Conservation (phyloP, 2,113 vertebrate species). For the Microcebus tavaratra region DNA sequence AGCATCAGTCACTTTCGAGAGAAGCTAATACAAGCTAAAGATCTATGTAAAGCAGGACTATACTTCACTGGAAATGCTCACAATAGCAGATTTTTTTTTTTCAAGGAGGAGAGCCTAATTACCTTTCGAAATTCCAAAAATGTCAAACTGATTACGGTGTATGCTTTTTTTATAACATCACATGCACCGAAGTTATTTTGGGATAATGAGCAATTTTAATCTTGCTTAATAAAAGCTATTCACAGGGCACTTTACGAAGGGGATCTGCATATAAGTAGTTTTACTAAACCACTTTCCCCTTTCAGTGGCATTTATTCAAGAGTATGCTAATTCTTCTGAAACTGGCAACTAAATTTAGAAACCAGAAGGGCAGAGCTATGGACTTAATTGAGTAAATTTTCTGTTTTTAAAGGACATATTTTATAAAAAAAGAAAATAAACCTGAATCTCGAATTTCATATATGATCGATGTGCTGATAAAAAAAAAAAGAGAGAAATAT, state of each 20-base stretch:
- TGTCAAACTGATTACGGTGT: slow-evolving; percentile 81
- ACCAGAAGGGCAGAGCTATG: slow-evolving; percentile 77
- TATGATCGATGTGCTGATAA: slow-evolving; percentile 56
- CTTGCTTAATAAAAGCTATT: slow-evolving; percentile 86
- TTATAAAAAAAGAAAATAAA: slow-evolving; percentile 72
- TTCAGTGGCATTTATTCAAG: slow-evolving; percentile 84
- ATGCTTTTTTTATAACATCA: slow-evolving; percentile 83
- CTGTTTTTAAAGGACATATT: slow-evolving; percentile 56
- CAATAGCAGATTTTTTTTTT: slow-evolving; percentile 79
- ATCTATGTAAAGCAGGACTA: slow-evolving; percentile 55
- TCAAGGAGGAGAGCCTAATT: slow-evolving; percentile 79
- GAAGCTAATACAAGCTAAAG: not conserved
- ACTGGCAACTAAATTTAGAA: slow-evolving; percentile 81
- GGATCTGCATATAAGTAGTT: slow-evolving; percentile 84
- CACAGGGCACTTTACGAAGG: slow-evolving; percentile 81
- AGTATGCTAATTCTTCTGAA: slow-evolving; percentile 81
- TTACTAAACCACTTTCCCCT: slow-evolving; percentile 80
- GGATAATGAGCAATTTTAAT: slow-evolving; percentile 86
- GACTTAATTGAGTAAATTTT: slow-evolving; percentile 80
- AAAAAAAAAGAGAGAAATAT: slow-evolving; percentile 43
- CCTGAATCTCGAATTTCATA: slow-evolving; percentile 58
- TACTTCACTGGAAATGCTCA: slow-evolving; percentile 74
- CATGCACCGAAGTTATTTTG: slow-evolving; percentile 84
- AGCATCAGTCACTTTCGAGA: slow-evolving; percentile 27
- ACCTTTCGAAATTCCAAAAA: slow-evolving; percentile 84